Conservation (phyloP, 1,140 invertebrate genomes). For the Brachionus angularis region DNA sequence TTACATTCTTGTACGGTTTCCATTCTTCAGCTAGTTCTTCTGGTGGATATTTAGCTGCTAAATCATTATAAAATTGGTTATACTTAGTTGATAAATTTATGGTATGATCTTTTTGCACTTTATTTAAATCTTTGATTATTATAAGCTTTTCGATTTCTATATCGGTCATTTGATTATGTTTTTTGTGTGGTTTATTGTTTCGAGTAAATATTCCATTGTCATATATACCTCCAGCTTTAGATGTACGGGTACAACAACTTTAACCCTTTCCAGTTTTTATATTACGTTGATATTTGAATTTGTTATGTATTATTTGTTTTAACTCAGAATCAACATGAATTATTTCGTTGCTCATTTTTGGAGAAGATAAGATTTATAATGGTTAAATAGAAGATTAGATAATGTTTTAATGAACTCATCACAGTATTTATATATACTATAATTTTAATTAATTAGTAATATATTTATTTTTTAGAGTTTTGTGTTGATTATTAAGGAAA, state of each 20-base stretch:
- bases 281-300: neutral
- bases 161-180: neutral
- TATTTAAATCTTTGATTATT: neutral
- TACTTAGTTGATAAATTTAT: neutral
- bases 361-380: too few relatives aligned
- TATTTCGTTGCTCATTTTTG: too few relatives aligned
- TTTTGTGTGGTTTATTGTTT: neutral
- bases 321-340: neutral
- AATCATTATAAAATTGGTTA: neutral
- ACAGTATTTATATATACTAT: too few relatives aligned
- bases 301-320: neutral
- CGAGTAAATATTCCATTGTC: neutral
- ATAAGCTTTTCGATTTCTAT: neutral
- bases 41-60: neutral
- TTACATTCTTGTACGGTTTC: neutral
- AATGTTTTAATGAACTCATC: too few relatives aligned
- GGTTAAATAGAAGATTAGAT: too few relatives aligned
- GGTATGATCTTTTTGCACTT: neutral
- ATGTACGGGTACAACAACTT: neutral
- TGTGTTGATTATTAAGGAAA: too few relatives aligned
- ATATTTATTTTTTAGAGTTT: too few relatives aligned
- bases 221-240: neutral
- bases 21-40: neutral
- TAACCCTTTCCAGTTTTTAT: neutral
- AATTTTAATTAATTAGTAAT: too few relatives aligned